Evolutionary conservation across 1,140 invertebrate species (phyloP).

Genomic region (Cotesia typhae): DNA sequence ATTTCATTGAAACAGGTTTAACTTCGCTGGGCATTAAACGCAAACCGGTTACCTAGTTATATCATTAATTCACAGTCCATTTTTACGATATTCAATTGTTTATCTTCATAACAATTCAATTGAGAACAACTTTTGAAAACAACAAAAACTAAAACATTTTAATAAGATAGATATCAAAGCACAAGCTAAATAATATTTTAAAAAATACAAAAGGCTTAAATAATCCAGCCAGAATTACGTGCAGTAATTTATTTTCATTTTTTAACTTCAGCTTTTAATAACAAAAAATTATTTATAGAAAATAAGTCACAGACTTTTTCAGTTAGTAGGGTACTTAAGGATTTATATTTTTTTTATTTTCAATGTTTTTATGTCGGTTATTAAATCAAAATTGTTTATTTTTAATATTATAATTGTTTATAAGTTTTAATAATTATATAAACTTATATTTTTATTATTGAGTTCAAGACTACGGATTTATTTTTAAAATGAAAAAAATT

Average conservation of each 20-base stretch:
- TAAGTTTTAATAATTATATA: no score
- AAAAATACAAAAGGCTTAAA: conserved; percentile 18
- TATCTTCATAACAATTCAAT: conserved; percentile 13
- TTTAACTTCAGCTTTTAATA: background rate
- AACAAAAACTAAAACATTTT: background rate
- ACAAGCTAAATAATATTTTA: conserved; percentile 6
- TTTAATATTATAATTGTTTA: no score
- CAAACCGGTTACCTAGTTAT: conserved; percentile 55
- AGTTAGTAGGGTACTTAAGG: no score
- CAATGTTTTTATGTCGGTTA: no score
- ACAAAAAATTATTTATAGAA: background rate
- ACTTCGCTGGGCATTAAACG: conserved; percentile 64
- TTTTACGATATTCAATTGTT: conserved; percentile 12
- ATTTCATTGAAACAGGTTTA: conserved; percentile 53
- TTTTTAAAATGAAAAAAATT: background rate
- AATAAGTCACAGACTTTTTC: no score
- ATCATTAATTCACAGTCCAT: conserved; percentile 45
- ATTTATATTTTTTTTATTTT: no score
- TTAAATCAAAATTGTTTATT: no score
- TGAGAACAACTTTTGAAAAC: background rate
- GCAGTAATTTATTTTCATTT: conserved; percentile 17
- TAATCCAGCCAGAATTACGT: conserved; percentile 23
- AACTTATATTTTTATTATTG: no score
- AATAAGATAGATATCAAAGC: background rate
- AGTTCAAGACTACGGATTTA: background rate